These are phyloP conservation scores for Philhelius pedissequus DNA, from an alignment of 2,888 invertebrate species.

Conservation along the genomic window DNA sequence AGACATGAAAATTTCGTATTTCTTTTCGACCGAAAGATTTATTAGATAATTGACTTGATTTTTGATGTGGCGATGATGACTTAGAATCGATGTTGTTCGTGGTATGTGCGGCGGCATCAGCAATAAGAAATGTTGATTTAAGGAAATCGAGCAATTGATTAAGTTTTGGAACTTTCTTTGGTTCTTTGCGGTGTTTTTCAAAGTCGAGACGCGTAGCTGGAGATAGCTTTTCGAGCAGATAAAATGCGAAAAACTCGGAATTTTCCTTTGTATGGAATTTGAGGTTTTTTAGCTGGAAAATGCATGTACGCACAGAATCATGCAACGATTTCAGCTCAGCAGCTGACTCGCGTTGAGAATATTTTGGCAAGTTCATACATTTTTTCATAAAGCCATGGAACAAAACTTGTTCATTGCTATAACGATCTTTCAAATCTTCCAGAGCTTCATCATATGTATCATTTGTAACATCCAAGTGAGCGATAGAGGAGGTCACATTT, in stretches of 20 bases:
- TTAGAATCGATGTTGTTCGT: too few relatives aligned
- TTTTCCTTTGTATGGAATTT: too few relatives aligned
- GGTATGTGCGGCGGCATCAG: too few relatives aligned
- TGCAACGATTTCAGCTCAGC: neutral
- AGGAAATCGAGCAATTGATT: too few relatives aligned
- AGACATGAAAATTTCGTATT: slow-evolving; percentile 9
- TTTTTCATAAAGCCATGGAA: neutral
- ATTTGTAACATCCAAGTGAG: neutral
- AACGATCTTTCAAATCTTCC: too few relatives aligned
- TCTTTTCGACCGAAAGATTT: neutral
- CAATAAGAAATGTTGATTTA: too few relatives aligned
- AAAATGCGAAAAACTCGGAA: neutral
- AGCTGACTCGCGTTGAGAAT: neutral
- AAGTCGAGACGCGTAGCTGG: neutral
- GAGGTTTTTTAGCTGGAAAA: neutral
- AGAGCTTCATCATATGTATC: too few relatives aligned
- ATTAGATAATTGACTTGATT: neutral
- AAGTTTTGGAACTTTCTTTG: neutral
- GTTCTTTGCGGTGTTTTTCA: slow-evolving; percentile 26
- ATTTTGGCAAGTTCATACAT: neutral
- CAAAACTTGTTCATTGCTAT: neutral
- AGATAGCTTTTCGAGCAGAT: too few relatives aligned
- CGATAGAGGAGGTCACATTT: neutral
- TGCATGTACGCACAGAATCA: neutral
- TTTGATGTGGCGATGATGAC: neutral